phyloP scores from a whole-genome alignment of 1,140 invertebrate species.

The Zaprionus africanus region DNA sequence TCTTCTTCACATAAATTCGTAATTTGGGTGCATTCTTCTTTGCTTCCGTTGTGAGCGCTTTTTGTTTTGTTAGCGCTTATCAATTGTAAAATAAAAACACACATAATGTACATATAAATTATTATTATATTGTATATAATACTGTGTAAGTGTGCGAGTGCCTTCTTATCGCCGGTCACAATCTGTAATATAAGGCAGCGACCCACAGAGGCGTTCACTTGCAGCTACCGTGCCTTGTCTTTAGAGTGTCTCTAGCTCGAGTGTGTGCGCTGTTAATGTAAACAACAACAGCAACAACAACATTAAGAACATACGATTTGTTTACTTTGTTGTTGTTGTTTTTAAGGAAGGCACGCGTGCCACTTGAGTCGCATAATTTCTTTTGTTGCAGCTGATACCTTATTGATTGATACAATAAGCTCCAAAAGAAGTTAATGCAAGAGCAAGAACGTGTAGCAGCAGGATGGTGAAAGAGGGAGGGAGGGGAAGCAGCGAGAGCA shows the following conservation, averaged over 20 bases:
- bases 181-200: constrained; percentile 58
- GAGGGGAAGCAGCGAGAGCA: neutral
- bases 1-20: constrained; percentile 20
- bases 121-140: constrained; percentile 31
- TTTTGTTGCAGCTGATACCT: constrained; percentile 24
- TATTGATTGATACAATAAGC: constrained; percentile 40
- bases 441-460: neutral
- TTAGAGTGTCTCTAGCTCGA: constrained; percentile 39
- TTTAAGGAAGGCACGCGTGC: constrained; percentile 33
- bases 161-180: constrained; percentile 54
- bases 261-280: constrained; percentile 18
- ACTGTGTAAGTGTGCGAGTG: neutral
- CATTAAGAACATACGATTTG: constrained; percentile 8
- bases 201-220: constrained; percentile 35
- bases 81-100: constrained; percentile 30
- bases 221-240: constrained; percentile 16
- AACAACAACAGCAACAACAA: constrained; percentile 17
- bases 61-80: constrained; percentile 54
- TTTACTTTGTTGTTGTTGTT: constrained; percentile 24
- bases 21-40: constrained; percentile 31
- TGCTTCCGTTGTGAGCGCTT: neutral
- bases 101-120: constrained; percentile 34
- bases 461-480: neutral
- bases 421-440: neutral
- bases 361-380: constrained; percentile 61